These are phyloP conservation scores for Equus quagga DNA, from an alignment of 2,113 vertebrate species.

Conservation along the genomic window DNA sequence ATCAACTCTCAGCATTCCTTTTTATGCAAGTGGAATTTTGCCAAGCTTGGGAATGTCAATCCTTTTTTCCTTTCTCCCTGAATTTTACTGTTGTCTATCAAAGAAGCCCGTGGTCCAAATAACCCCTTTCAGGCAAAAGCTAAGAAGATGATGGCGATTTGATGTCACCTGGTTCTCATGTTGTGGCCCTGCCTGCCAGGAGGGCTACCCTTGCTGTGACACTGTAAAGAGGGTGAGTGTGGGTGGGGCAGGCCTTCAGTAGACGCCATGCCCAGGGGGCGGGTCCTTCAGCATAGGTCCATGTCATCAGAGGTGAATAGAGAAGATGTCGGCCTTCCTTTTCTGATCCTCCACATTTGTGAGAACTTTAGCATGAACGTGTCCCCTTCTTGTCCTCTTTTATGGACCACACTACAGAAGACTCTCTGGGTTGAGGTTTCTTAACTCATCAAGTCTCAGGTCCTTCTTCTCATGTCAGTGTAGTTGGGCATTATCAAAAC, in stretches of 20 bases:
- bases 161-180: not conserved
- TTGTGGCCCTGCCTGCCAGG: not conserved
- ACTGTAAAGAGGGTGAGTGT: not conserved
- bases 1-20: slow-evolving; percentile 47
- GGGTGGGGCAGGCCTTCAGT: not conserved
- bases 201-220: not conserved
- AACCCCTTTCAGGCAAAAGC: not conserved
- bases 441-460: not conserved
- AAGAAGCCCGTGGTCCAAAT: not conserved
- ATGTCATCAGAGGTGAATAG: not conserved
- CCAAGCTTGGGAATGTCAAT: not conserved
- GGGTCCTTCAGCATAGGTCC: not conserved
- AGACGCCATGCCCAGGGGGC: not conserved
- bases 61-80: not conserved
- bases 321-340: not conserved
- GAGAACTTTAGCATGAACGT: not conserved
- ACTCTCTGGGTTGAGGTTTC: not conserved
- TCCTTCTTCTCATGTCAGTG: not conserved
- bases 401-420: not conserved
- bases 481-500: not conserved
- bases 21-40: not conserved
- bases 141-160: not conserved
- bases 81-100: not conserved
- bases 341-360: not conserved
- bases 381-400: fast-evolving